Conservation (phyloP, 2,113 vertebrate genomes). For the Diadophis punctatus region DNA sequence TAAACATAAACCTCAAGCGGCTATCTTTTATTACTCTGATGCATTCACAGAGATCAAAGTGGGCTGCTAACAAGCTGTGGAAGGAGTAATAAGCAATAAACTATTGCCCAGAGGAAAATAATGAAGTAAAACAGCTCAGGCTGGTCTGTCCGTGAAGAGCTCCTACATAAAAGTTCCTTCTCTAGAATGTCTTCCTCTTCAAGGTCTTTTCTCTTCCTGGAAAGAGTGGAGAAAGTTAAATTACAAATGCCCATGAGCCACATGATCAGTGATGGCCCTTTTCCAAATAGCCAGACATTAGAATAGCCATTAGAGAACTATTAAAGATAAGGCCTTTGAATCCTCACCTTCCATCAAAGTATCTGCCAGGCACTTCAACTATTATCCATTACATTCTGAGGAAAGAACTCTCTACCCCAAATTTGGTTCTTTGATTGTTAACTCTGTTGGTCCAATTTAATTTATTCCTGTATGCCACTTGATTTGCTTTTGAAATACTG, state of each 20-base stretch:
- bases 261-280: neutral
- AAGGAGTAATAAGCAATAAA: conserved; percentile 87
- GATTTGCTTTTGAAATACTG: neutral
- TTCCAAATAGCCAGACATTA: neutral
- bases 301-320: neutral
- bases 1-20: conserved; percentile 38
- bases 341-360: neutral
- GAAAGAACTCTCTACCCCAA: neutral
- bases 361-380: neutral
- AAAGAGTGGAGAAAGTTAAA: conserved; percentile 23
- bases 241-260: neutral
- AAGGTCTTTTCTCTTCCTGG: conserved; percentile 58
- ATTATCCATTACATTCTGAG: neutral
- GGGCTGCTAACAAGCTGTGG: conserved; percentile 77
- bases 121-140: conserved; percentile 76
- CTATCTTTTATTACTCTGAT: conserved; percentile 59
- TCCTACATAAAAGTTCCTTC: neutral
- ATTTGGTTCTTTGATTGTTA: neutral
- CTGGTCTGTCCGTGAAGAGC: conserved; percentile 47
- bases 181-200: conserved; percentile 35
- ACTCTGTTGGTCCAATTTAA: neutral
- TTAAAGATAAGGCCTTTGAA: neutral
- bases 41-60: conserved; percentile 51
- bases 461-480: neutral
- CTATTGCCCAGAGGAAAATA: conserved; percentile 85